Percentiles rank a stretch among this genome's conserved stretches.
phyloP scores from a whole-genome alignment of 2,113 vertebrate genomes.

The Xiphias gladius region DNA sequence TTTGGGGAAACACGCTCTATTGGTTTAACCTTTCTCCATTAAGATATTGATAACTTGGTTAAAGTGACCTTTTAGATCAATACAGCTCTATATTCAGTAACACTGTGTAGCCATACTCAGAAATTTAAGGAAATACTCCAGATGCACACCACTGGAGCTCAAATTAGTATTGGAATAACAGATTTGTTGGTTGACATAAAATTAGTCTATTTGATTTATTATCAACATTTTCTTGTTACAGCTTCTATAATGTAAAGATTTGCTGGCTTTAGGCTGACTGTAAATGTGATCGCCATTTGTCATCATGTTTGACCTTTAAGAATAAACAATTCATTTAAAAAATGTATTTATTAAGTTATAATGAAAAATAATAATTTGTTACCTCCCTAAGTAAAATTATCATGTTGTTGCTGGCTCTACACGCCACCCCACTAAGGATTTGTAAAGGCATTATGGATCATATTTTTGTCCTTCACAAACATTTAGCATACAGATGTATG shows the following conservation, averaged over 20 bases:
- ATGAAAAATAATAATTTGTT: background rate
- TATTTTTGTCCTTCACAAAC: constrained; percentile 14
- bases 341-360: background rate
- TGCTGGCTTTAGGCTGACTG: background rate
- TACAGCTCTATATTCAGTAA: constrained; percentile 15
- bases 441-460: background rate
- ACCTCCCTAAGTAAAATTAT: background rate
- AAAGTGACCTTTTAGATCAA: constrained; percentile 49
- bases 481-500: constrained; percentile 8
- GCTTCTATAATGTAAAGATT: background rate
- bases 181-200: background rate
- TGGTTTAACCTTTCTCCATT: constrained; percentile 40
- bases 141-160: background rate
- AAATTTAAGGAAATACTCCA: background rate
- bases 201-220: background rate
- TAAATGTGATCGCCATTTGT: background rate
- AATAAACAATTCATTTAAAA: background rate
- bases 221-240: background rate
- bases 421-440: background rate
- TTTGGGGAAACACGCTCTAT: background rate
- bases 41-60: constrained; percentile 50
- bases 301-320: background rate
- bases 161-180: background rate
- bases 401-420: background rate
- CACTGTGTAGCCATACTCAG: background rate